phyloP scores from a whole-genome alignment of 2,888 invertebrate genomes.

The Iphiclides podalirius region DNA sequence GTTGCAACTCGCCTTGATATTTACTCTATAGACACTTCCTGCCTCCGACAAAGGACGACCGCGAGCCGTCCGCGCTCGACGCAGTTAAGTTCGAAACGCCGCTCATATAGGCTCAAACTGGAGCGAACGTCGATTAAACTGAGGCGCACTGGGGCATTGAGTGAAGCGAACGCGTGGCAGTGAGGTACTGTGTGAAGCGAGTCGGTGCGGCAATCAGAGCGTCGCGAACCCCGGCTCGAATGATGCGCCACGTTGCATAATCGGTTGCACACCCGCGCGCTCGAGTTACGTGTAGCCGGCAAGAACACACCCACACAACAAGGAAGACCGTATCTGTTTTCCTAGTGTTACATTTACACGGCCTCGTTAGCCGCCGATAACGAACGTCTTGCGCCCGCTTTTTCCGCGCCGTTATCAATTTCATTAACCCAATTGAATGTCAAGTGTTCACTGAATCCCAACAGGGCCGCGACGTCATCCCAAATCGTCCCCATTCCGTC shows the following conservation, averaged over 20 bases:
- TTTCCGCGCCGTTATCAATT: conserved; percentile 26
- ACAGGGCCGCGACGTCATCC: conserved; percentile 12
- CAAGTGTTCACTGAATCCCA: conserved; percentile 13
- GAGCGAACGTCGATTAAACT: background rate
- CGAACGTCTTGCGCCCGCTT: conserved; percentile 27
- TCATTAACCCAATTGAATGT: conserved; percentile 24
- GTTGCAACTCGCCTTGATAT: conserved; percentile 69
- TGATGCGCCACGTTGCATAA: conserved; percentile 53
- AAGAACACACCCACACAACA: conserved; percentile 52
- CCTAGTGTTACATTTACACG: conserved; percentile 67
- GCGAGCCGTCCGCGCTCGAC: conserved; percentile 28
- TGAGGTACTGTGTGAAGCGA: no score
- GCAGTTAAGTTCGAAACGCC: no score
- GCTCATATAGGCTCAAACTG: background rate
- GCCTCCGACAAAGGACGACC: conserved; percentile 56
- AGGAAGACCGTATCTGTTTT: conserved; percentile 58
- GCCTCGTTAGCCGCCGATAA: conserved; percentile 43
- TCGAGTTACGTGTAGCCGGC: conserved; percentile 41
- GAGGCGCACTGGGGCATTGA: conserved; percentile 53
- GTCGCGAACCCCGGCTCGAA: conserved; percentile 38
- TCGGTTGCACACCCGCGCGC: conserved; percentile 40
- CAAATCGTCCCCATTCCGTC: conserved; percentile 29
- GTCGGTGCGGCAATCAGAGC: conserved; percentile 66
- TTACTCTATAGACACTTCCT: conserved; percentile 68
- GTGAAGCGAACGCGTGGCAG: no score